A percentile compares a stretch with the other conserved stretches of the same genome.
Evolutionary conservation across 2,797 vertebrate species (phyloP).

Genomic region (Ciconia nigra): DNA sequence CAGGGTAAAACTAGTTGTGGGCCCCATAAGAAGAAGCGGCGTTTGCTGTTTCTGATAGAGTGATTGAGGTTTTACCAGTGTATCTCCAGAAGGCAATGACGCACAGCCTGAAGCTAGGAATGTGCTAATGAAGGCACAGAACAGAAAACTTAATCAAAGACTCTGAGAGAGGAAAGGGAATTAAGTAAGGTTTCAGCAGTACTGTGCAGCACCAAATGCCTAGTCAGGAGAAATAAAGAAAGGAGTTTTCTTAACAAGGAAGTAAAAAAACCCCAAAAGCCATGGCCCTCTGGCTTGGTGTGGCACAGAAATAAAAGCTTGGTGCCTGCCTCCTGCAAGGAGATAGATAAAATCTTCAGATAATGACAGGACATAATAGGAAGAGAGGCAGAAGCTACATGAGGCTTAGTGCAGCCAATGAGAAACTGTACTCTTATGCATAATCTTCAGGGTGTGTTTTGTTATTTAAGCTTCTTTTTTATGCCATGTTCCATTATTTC

Average conservation of each 20-base stretch:
- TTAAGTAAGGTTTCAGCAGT: background rate
- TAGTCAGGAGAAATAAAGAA: background rate
- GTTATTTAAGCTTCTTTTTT: background rate
- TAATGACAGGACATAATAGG: background rate
- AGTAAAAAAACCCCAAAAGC: rapidly evolving
- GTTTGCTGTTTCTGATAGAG: background rate
- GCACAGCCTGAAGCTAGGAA: background rate
- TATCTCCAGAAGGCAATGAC: background rate
- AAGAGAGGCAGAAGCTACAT: background rate
- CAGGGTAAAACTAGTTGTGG: background rate
- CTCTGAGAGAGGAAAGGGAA: background rate
- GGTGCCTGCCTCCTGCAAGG: background rate
- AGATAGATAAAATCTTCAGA: background rate
- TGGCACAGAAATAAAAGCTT: background rate
- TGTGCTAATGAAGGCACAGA: background rate
- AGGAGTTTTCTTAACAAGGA: background rate
- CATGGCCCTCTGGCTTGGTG: background rate
- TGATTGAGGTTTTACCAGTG: background rate
- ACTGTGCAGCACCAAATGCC: background rate
- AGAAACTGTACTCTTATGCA: background rate
- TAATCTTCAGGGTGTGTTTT: background rate
- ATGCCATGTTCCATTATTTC: background rate
- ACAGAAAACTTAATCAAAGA: background rate
- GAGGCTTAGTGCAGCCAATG: background rate
- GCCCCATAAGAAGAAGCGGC: background rate